These are phyloP conservation scores for Mionectes macconnelli DNA, from an alignment of 2,113 vertebrate species.

Conservation along the genomic window DNA sequence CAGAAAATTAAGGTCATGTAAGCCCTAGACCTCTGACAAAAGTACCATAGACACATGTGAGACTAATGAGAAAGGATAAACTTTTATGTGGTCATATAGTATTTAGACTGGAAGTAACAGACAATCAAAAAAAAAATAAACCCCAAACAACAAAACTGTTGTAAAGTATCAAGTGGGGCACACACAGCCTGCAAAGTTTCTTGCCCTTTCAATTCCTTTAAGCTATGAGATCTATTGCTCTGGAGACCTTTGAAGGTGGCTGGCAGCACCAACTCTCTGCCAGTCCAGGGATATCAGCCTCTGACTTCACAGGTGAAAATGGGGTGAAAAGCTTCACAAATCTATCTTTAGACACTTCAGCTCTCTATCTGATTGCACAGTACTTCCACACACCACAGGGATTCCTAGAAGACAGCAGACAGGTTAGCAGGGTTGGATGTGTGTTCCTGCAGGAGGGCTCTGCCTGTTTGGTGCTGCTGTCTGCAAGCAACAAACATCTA, in stretches of 20 bases:
- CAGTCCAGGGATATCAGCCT: background rate
- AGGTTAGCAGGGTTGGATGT: background rate
- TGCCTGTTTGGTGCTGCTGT: background rate
- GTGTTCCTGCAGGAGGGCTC: background rate
- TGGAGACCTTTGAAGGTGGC: background rate
- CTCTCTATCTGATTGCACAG: background rate
- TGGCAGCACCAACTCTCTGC: background rate
- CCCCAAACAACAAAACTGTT: background rate
- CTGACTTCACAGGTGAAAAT: background rate
- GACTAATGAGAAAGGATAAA: background rate
- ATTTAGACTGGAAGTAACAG: background rate
- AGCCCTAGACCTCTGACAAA: background rate
- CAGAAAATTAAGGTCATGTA: background rate
- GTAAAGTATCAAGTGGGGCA: background rate
- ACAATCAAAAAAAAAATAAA: background rate
- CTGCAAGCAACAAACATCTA: background rate
- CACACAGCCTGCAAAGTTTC: background rate
- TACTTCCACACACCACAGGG: background rate
- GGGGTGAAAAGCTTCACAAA: background rate
- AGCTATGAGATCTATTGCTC: background rate
- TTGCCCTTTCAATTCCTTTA: background rate
- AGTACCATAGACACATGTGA: background rate
- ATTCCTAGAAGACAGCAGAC: background rate
- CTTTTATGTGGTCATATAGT: background rate
- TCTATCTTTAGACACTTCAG: background rate